Evolutionary conservation across 1,140 invertebrate species (phyloP).

Genomic region (Pseudomyrmex flavicornis): DNA sequence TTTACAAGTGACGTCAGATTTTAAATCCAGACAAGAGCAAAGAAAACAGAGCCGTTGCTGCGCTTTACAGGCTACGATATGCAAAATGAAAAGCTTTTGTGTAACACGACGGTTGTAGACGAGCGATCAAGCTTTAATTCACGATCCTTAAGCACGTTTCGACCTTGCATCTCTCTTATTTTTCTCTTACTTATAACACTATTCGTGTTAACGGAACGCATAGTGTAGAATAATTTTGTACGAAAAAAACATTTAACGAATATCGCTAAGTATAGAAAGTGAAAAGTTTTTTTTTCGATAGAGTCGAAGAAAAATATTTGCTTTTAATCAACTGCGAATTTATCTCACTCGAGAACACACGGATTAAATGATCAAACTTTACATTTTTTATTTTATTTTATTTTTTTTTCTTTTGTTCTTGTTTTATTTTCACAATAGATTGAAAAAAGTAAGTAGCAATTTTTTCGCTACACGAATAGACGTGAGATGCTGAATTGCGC

Average conservation of each 20-base stretch:
- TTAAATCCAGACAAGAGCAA: conserved; percentile 44
- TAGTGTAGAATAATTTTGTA: conserved; percentile 2
- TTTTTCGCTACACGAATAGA: not conserved
- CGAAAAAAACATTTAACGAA: not conserved
- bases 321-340: conserved; percentile 32
- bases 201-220: not conserved
- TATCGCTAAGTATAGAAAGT: not conserved
- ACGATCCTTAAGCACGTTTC: conserved; percentile 18
- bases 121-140: conserved; percentile 23
- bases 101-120: not conserved
- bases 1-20: conserved; percentile 50
- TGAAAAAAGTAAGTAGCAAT: not conserved
- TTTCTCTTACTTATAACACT: not conserved
- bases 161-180: conserved; percentile 20
- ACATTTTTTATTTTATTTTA: no score
- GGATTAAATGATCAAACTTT: conserved; percentile 11
- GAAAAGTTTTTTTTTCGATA: no score
- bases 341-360: not conserved
- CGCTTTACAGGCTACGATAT: conserved; percentile 29
- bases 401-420: not conserved
- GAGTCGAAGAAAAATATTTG: not conserved
- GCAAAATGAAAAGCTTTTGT: conserved; percentile 44
- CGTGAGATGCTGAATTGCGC: not conserved
- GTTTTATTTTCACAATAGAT: not conserved
- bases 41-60: conserved; percentile 38